Conservation (phyloP, 2,113 vertebrate species). For the Arenaria interpres region DNA sequence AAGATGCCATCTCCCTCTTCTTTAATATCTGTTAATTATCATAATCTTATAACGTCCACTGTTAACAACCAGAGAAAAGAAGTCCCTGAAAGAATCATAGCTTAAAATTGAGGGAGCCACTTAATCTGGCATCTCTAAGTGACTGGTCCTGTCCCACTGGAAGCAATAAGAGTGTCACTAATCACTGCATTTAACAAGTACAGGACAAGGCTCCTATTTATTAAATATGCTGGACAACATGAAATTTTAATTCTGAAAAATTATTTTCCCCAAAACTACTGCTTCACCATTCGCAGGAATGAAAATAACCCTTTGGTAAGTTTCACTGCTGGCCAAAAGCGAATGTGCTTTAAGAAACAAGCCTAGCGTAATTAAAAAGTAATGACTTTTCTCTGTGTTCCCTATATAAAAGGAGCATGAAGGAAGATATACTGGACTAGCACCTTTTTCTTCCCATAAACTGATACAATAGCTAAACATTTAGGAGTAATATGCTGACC, state of each 20-base stretch:
- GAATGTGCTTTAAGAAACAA: neutral
- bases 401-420: neutral
- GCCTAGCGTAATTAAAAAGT: conserved; percentile 32
- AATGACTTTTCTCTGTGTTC: conserved; percentile 19
- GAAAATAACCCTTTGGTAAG: conserved; percentile 1
- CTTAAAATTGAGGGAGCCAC: neutral
- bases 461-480: conserved; percentile 44
- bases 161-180: neutral
- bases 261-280: conserved; percentile 14
- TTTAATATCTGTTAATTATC: neutral
- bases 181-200: neutral
- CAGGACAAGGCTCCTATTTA: neutral
- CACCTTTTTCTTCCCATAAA: conserved; percentile 29
- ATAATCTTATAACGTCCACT: neutral
- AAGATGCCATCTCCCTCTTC: neutral
- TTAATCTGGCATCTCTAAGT: neutral
- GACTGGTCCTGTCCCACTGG: neutral
- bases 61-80: neutral
- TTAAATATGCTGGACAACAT: neutral
- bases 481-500: conserved; percentile 51
- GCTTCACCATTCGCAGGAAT: neutral
- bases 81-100: neutral
- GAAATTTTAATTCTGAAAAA: conserved; percentile 28
- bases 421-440: neutral
- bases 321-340: conserved; percentile 12